A percentile compares a stretch with the other conserved stretches of the same genome.
Conservation (phyloP, 2,113 vertebrate species). For the Erythrocercus mccallii region DNA sequence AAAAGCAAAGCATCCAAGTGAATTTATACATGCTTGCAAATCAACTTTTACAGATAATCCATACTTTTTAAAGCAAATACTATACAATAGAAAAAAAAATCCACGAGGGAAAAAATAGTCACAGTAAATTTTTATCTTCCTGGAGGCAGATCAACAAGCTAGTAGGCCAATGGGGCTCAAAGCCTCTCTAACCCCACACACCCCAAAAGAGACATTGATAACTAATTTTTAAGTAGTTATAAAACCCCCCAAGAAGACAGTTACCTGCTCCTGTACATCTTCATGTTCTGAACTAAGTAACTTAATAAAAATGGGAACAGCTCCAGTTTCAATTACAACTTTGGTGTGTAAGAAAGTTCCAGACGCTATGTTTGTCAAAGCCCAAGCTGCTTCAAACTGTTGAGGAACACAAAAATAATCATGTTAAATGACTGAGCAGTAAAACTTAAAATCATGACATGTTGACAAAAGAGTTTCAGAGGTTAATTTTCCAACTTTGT, state of each 20-base stretch:
- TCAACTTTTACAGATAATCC: background rate
- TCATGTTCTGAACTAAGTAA: conserved; percentile 90
- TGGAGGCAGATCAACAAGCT: background rate
- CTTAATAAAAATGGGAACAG: conserved; percentile 91
- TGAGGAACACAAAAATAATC: background rate
- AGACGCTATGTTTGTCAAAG: conserved; percentile 91
- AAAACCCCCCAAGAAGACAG: background rate
- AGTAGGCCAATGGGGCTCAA: background rate
- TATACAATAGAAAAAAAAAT: background rate
- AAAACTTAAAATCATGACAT: background rate
- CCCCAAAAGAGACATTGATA: background rate
- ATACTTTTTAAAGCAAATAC: background rate
- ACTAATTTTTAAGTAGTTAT: background rate
- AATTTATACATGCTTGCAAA: background rate
- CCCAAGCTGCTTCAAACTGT: conserved; percentile 92
- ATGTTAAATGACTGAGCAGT: background rate
- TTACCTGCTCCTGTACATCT: conserved; percentile 93
- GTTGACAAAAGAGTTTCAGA: background rate
- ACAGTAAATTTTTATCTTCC: background rate
- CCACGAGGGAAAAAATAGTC: background rate
- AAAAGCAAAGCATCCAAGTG: conserved; percentile 41
- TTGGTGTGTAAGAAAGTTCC: conserved; percentile 92
- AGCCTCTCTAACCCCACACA: background rate
- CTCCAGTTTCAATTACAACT: conserved; percentile 91
- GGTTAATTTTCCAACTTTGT: background rate